Evolutionary conservation across 2,797 vertebrate species (phyloP), one percentile per base, ranked within the genome.

Genomic region (Geotrypetes seraphini): DNA sequence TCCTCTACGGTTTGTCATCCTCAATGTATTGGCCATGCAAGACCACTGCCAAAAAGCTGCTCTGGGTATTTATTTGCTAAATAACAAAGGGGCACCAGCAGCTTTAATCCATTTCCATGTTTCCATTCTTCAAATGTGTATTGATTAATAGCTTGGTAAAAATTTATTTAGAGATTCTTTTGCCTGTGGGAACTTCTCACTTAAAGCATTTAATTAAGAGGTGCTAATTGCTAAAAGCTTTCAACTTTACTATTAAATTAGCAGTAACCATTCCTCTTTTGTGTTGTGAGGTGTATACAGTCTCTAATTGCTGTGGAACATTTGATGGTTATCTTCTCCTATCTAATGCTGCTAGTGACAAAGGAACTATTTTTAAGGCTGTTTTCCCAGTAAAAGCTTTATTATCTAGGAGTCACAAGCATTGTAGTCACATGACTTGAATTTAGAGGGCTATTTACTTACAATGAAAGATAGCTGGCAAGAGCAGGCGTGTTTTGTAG

Each of bases 271-370:
- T 22, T 31, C 18, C 8, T 5, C 26, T 11, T 4, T 0, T 20
- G 8, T 19, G 12, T 16, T 42, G 32, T 18, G 16, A 47, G 10
- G 32, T 38, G 17, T 0, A 28, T 41, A 28, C 12, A 27, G 11
- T 47, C 22, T 38, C 27, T 25, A 26, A 46, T 5, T 8, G 19
- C 12, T 44, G 17, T 34, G 40, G 58, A 43, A 20, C 31, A 21
- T 15, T 52, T 27, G 39, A 11, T 35, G 25, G 12, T 10, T 43
- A 25, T 15, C 4, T 26, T 15, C 4, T 26, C 16, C 38, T 38
- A 25, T 12, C 28, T 22, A 50, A 29, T 14, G 21, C 15, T 30
- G 11, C 37, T 17, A 26, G 31, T 30, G 19, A 36, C 18, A 39
- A 43, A 51, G 34, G 16, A 25, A n/a, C 11, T 6, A 19, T 20